Conservation (phyloP, 1,140 invertebrate species). For the Drosophila tropicalis region DNA sequence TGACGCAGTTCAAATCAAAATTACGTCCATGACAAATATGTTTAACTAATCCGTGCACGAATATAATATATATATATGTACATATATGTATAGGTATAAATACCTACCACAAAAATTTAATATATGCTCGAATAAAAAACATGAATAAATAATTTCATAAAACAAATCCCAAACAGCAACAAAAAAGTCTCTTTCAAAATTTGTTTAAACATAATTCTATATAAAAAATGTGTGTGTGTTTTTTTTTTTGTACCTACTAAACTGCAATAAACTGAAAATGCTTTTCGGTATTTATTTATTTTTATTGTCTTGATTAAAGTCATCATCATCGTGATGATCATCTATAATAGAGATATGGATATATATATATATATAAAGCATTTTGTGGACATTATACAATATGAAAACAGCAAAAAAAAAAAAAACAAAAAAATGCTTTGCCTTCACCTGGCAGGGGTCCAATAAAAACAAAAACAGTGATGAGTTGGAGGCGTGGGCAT, state of each 20-base stretch:
- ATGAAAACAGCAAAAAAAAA: conserved; percentile 39
- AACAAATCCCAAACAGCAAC: conserved; percentile 23
- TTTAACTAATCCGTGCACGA: conserved; percentile 16
- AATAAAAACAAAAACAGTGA: conserved; percentile 59
- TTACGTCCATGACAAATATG: conserved; percentile 20
- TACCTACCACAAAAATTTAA: conserved; percentile 49
- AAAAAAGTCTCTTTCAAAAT: conserved; percentile 42
- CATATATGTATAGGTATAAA: conserved; percentile 16
- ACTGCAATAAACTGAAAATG: conserved; percentile 60
- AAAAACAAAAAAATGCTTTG: conserved; percentile 10
- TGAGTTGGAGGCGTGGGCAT: conserved; percentile 42
- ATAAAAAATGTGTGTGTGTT: too few relatives aligned
- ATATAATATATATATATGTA: neutral
- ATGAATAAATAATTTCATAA: conserved; percentile 34
- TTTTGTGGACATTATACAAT: conserved; percentile 75
- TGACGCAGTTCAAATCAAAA: conserved; percentile 19
- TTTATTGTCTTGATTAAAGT: conserved; percentile 76
- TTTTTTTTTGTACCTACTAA: neutral
- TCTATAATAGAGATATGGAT: conserved; percentile 13
- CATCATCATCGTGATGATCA: conserved; percentile 48
- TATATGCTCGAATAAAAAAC: conserved; percentile 53
- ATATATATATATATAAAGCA: conserved; percentile 9
- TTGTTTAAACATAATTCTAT: neutral
- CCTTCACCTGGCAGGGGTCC: conserved; percentile 65
- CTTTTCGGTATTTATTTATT: conserved; percentile 64